Percentiles rank a stretch among this genome's conserved stretches.
phyloP scores from a whole-genome alignment of 2,113 vertebrate genomes.

The Cyphomyrus discorhynchus region DNA sequence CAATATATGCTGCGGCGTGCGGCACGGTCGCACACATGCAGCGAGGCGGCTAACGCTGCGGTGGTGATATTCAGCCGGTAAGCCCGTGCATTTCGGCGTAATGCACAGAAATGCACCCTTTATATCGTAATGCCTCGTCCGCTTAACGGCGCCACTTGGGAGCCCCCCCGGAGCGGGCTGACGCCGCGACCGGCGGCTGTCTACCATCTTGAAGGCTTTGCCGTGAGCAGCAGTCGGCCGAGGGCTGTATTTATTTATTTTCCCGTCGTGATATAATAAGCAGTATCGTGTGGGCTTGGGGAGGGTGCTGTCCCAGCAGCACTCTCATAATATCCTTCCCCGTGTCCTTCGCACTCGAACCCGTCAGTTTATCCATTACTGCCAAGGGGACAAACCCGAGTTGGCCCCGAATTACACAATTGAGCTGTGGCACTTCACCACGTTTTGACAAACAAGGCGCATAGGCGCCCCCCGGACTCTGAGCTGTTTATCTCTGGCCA shows the following conservation, averaged over 20 bases:
- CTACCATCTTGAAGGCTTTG: neutral
- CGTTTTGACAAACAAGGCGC: neutral
- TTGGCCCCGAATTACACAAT: neutral
- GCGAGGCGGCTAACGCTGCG: neutral
- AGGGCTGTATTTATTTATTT: neutral
- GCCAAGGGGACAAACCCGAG: neutral
- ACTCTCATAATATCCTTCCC: neutral
- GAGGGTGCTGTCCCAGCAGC: neutral
- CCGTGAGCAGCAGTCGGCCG: neutral
- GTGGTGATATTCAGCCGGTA: neutral
- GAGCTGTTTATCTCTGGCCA: neutral
- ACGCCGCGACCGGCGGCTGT: neutral
- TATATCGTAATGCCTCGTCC: neutral
- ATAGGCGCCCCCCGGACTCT: neutral
- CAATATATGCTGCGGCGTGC: neutral
- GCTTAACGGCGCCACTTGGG: neutral
- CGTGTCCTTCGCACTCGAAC: neutral
- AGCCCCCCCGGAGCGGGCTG: neutral
- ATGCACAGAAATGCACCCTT: neutral
- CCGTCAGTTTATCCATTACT: slow-evolving; percentile 11
- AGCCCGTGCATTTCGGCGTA: neutral
- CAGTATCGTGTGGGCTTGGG: neutral
- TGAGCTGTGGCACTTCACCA: slow-evolving; percentile 7
- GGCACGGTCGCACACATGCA: neutral
- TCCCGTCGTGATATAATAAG: neutral